A percentile compares a stretch with the other conserved stretches of the same genome.
Conservation (phyloP, 2,113 vertebrate species). For the Puffinus mauretanicus region DNA sequence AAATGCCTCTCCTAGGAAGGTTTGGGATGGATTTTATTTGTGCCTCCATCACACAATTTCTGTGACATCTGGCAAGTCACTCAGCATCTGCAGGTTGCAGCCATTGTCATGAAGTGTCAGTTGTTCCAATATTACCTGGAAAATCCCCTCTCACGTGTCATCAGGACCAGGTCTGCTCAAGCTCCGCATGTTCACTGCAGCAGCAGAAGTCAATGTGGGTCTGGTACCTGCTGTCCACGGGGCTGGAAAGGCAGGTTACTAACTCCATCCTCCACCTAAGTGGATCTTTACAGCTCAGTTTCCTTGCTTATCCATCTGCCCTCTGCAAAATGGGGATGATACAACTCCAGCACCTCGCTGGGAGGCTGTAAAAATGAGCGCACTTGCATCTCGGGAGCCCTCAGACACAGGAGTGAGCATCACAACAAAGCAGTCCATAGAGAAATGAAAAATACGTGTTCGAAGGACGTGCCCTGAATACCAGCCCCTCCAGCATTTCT, state of each 20-base stretch:
- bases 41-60: background rate
- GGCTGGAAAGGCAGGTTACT: background rate
- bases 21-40: background rate
- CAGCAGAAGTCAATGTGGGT: background rate
- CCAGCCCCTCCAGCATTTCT: background rate
- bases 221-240: background rate
- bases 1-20: background rate
- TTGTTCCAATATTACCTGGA: background rate
- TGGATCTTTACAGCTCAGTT: background rate
- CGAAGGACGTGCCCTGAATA: background rate
- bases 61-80: background rate
- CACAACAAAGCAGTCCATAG: background rate
- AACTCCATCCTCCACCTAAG: background rate
- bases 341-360: background rate
- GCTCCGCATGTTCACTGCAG: accelerated
- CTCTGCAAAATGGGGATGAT: background rate
- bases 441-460: background rate
- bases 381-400: background rate
- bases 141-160: background rate
- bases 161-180: background rate
- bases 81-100: background rate
- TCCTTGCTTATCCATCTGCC: background rate
- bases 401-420: background rate
- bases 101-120: background rate
- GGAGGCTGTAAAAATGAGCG: background rate